These are phyloP conservation scores for Phataginus tetradactyla DNA, from an alignment of 2,797 vertebrate genomes.

Conservation along the genomic window DNA sequence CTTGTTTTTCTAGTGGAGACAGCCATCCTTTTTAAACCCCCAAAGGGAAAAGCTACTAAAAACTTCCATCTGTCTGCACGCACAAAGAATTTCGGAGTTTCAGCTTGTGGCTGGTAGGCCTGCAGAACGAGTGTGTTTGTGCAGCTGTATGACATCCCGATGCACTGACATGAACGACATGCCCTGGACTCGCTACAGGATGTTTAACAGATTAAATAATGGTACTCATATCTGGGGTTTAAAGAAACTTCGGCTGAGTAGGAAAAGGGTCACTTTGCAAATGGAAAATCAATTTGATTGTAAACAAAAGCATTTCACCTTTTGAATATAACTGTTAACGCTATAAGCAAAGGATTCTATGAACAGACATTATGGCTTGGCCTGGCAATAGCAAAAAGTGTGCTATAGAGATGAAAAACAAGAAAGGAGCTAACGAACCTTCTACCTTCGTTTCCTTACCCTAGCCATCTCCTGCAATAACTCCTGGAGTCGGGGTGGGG, in stretches of 20 bases:
- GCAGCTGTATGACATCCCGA: conserved; percentile 81
- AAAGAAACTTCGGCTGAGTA: conserved; percentile 47
- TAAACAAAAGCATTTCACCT: conserved; percentile 40
- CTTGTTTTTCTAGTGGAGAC: conserved; percentile 61
- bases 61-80: conserved; percentile 72
- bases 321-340: neutral
- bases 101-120: conserved; percentile 41
- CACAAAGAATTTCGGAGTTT: conserved; percentile 71
- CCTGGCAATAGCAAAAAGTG: neutral
- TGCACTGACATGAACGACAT: conserved; percentile 76
- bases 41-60: conserved; percentile 54
- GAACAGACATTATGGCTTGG: neutral
- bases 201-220: conserved; percentile 76
- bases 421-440: neutral
- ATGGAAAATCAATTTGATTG: conserved; percentile 29
- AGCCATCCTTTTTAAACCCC: conserved; percentile 65
- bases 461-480: neutral
- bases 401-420: neutral
- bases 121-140: conserved; percentile 76
- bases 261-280: conserved; percentile 22
- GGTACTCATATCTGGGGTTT: conserved; percentile 46
- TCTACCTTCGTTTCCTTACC: neutral
- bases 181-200: conserved; percentile 59
- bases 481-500: neutral
- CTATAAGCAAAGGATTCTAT: neutral